phyloP scores from a whole-genome alignment of 2,797 vertebrate species.

The Danio jaintianensis region DNA sequence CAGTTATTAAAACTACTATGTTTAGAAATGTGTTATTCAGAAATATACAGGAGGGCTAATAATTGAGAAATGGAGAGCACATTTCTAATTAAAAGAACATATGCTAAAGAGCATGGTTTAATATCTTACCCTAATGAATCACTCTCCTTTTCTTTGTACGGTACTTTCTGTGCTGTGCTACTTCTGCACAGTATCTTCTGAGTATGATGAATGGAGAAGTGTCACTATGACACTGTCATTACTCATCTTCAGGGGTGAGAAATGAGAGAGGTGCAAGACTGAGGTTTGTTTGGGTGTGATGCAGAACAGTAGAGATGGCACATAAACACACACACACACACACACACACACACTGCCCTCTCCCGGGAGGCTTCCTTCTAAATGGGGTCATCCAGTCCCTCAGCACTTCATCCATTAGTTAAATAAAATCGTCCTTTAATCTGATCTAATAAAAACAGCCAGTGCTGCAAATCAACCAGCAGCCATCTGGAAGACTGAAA shows the following conservation, averaged over 20 bases:
- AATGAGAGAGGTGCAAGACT: constrained; percentile 53
- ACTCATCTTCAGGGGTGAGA: constrained; percentile 80
- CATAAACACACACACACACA: constrained; percentile 18
- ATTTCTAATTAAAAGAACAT: constrained; percentile 77
- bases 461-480: not conserved
- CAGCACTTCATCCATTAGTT: constrained; percentile 48
- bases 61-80: constrained; percentile 64
- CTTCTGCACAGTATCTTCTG: constrained; percentile 63
- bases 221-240: constrained; percentile 80
- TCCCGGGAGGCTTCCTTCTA: constrained; percentile 26
- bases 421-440: constrained; percentile 54
- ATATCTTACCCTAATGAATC: constrained; percentile 76
- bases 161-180: constrained; percentile 4
- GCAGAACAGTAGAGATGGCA: not conserved
- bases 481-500: constrained; percentile 20
- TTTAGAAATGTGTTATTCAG: no score
- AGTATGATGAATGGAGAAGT: constrained; percentile 82
- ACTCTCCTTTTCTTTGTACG: constrained; percentile 48
- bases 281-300: constrained; percentile 44
- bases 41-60: not conserved
- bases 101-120: constrained; percentile 74
- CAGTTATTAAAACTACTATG: no score
- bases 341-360: constrained; percentile 17
- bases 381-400: constrained; percentile 49
- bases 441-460: constrained; percentile 46